Evolutionary conservation across 2,797 vertebrate genomes (phyloP), one percentile per base, ranked within the genome.

Genomic region (Catostomus latipinnis): DNA sequence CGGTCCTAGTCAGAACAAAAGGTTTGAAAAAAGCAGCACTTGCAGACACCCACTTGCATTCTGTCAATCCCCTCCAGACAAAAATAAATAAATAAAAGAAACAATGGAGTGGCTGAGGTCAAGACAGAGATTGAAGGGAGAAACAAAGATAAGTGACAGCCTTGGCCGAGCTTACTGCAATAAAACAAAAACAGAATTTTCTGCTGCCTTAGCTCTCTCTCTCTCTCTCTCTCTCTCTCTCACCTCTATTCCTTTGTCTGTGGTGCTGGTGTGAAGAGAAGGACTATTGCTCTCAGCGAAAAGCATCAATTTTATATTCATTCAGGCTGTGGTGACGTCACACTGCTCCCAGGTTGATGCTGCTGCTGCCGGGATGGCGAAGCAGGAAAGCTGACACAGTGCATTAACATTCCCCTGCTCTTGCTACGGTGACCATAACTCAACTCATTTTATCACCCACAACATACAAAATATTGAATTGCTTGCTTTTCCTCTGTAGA

Each of bases 221-320:
- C n/a, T 52, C 50, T 52, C 14, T 48, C 50, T 12, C 9, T 18
- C 50, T 70, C 56, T 74, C 34, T 60, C 49, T 18, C 66, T 71
- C 58, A 76, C 77, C 62, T 62, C 48, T 68, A 48, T 74, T 70
- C 62, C 73, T 82, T 77, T 85, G 83, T 81, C 73, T 78, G 52
- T 83, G 81, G 45, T 76, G 72, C 49, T 66, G 80, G 78, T 76
- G 46, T 65, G 16, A 81, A 63, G 67, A 79, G 72, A 67, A 71
- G 49, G 69, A 78, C 74, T 61, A 60, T 48, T 61, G 72, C 58
- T 85, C 69, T 74, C 60, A 71, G 78, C 12, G 56, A 72, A 74
- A 79, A 73, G 72, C 76, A 83, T 84, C 69, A 83, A 82, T 86
- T 86, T 83, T 71, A 73, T 80, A 86, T 81, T 80, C 79, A 72